Evolutionary conservation across 2,888 invertebrate genomes (phyloP).

Genomic region (Arrhopalites spinosus): DNA sequence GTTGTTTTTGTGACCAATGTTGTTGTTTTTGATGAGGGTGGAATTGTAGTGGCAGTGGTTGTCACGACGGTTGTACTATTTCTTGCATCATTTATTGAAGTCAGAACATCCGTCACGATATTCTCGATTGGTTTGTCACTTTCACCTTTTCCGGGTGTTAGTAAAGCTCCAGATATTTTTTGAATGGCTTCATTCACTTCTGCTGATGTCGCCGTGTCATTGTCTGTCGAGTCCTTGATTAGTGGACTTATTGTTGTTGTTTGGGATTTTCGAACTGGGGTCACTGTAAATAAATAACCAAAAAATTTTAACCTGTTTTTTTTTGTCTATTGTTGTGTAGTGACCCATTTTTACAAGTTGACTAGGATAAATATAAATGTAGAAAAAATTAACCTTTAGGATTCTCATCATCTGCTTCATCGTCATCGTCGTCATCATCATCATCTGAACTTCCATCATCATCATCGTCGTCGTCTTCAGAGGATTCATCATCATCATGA

Average conservation of each 20-base stretch:
- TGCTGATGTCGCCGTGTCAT: slow-evolving; percentile 53
- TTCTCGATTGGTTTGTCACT: slow-evolving; percentile 51
- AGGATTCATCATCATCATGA: slow-evolving; percentile 33
- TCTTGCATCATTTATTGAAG: slow-evolving; percentile 48
- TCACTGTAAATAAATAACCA: not conserved
- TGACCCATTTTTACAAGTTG: too few species aligned
- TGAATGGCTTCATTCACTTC: slow-evolving; percentile 56
- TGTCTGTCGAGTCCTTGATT: slow-evolving; percentile 17
- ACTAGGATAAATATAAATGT: too few species aligned
- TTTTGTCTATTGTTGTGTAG: too few species aligned
- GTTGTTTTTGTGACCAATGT: slow-evolving; percentile 24
- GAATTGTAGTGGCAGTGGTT: slow-evolving; percentile 17
- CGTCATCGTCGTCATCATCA: slow-evolving; percentile 26
- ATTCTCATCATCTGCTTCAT: too few species aligned
- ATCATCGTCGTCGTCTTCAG: slow-evolving; percentile 15
- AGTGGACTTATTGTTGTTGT: too few species aligned
- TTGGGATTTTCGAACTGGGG: too few species aligned
- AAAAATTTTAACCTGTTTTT: too few species aligned
- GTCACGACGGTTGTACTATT: slow-evolving; percentile 33
- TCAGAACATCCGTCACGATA: slow-evolving; percentile 54
- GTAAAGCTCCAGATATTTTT: slow-evolving; percentile 54
- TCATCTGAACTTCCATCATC: slow-evolving; percentile 5
- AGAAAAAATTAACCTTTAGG: too few species aligned
- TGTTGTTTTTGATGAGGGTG: slow-evolving; percentile 27
- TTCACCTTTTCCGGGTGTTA: slow-evolving; percentile 46